Percentiles rank a stretch among this genome's conserved stretches.
Conservation (phyloP, 23 tunicate species). For the Trididemnum nubilum region DNA sequence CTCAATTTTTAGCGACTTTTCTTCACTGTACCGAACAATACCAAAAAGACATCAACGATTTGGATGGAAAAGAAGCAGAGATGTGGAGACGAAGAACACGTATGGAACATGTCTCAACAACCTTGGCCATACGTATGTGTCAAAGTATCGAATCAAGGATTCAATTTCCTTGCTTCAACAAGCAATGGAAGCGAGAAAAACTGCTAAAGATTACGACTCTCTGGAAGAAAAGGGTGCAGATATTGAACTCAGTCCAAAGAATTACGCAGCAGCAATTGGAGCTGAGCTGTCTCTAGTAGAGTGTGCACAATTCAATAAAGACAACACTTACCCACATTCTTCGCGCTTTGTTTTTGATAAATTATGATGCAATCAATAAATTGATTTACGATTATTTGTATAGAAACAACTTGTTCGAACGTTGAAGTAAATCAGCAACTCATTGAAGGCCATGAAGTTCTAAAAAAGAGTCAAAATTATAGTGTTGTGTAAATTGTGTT, state of each 20-base stretch:
- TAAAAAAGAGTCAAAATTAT: too few species aligned
- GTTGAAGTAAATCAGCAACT: too few species aligned
- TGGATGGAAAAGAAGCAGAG: constrained; percentile 5
- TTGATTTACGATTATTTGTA: too few species aligned
- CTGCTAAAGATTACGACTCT: constrained; percentile 26
- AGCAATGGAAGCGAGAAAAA: constrained; percentile 36
- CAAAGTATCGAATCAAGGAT: constrained; percentile 8
- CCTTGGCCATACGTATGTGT: constrained; percentile 32
- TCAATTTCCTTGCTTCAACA: neutral
- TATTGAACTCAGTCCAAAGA: neutral
- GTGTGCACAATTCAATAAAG: too few species aligned
- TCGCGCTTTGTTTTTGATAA: too few species aligned
- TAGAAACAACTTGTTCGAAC: too few species aligned
- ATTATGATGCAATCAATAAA: too few species aligned
- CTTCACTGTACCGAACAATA: constrained; percentile 24
- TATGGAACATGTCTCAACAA: constrained; percentile 25
- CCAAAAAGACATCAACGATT: neutral
- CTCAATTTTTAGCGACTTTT: neutral
- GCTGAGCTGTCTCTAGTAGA: too few species aligned
- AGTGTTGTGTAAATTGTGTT: too few species aligned
- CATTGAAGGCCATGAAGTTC: too few species aligned
- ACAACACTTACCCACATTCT: too few species aligned
- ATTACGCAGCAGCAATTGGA: too few species aligned
- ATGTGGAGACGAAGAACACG: constrained; percentile 19
- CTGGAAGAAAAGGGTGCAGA: constrained; percentile 19